Percentiles rank a stretch among this genome's conserved stretches.
Conservation (phyloP, 2,113 vertebrate genomes). For the Martes martes region DNA sequence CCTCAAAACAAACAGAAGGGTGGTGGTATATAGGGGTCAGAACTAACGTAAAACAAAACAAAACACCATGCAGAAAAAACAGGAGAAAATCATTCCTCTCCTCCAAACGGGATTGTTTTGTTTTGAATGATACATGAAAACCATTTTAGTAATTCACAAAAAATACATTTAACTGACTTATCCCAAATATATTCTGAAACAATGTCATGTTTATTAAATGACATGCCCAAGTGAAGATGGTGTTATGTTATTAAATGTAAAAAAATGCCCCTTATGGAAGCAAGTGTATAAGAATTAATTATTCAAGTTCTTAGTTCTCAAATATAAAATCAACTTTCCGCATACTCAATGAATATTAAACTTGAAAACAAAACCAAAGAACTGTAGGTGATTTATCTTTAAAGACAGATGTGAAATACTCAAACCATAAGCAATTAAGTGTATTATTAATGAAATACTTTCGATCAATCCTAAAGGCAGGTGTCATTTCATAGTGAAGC, state of each 20-base stretch:
- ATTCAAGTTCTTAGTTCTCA: not conserved
- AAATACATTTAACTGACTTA: not conserved
- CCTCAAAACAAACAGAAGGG: constrained; percentile 7
- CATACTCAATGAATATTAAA: not conserved
- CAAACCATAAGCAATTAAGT: not conserved
- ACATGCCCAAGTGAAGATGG: not conserved
- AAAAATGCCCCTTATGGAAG: not conserved
- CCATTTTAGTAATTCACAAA: not conserved
- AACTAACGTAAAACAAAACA: not conserved
- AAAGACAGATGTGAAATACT: not conserved
- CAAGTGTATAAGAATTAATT: not conserved
- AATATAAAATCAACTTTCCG: not conserved
- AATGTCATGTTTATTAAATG: not conserved
- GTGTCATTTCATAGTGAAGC: not conserved
- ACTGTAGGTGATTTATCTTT: not conserved
- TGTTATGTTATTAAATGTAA: not conserved
- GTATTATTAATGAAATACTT: not conserved
- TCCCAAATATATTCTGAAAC: not conserved
- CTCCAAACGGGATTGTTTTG: not conserved
- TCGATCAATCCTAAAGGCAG: not conserved
- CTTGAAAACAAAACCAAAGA: not conserved
- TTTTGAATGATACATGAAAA: not conserved
- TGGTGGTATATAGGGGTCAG: not conserved
- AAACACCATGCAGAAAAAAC: not conserved
- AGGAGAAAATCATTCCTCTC: not conserved